Evolutionary conservation across 1,140 invertebrate species (phyloP).

Genomic region (Zaprionus ghesquierei): DNA sequence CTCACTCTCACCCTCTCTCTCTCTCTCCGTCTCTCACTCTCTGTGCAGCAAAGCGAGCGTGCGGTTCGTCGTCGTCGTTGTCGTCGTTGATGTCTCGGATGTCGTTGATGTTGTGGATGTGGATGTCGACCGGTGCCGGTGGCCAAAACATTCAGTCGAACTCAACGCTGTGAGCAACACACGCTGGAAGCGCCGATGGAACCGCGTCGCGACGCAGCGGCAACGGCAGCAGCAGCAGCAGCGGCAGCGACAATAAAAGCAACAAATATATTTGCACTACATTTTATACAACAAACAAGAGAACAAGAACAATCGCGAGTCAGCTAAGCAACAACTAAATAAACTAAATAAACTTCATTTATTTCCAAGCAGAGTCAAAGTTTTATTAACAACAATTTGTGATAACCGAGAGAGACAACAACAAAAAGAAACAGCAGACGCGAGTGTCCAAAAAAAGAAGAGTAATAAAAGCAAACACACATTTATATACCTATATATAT

Average conservation of each 20-base stretch:
- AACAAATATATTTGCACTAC: conserved; percentile 6
- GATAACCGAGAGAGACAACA: conserved; percentile 44
- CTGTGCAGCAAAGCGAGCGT: conserved; percentile 28
- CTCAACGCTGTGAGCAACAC: conserved; percentile 70
- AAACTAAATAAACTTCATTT: conserved; percentile 11
- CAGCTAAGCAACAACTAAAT: conserved; percentile 14
- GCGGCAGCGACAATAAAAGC: conserved; percentile 37
- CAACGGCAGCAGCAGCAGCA: conserved; percentile 46
- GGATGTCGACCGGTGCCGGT: conserved; percentile 48
- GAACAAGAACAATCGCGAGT: conserved; percentile 33
- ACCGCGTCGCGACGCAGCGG: conserved; percentile 47
- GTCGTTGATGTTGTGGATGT: conserved; percentile 40
- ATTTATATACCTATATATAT: conserved; percentile 31
- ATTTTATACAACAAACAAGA: conserved; percentile 12
- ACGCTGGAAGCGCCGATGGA: conserved; percentile 52
- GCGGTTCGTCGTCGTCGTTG: conserved; percentile 45
- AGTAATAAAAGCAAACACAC: conserved; percentile 28
- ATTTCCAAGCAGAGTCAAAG: conserved; percentile 54
- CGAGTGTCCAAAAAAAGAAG: conserved; percentile 39
- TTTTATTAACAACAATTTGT: conserved; percentile 50
- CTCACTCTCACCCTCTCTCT: conserved; percentile 22
- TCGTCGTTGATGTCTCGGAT: conserved; percentile 51
- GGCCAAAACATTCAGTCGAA: conserved; percentile 61
- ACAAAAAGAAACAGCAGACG: conserved; percentile 26
- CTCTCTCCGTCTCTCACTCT: conserved; percentile 9